These are phyloP conservation scores for Morus bassanus DNA, from an alignment of 2,797 vertebrate genomes.

Conservation along the genomic window DNA sequence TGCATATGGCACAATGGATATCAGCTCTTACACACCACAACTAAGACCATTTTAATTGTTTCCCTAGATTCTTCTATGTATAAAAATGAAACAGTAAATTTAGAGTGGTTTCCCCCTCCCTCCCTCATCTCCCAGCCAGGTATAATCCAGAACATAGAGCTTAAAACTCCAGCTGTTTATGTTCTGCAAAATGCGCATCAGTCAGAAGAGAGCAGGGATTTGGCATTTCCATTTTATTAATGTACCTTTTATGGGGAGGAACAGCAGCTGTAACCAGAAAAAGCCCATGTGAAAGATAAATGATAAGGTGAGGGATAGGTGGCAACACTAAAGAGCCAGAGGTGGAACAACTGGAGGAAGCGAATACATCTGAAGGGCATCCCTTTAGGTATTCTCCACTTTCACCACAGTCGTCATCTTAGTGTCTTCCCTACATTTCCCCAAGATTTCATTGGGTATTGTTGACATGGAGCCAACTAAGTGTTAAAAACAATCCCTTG, in stretches of 20 bases:
- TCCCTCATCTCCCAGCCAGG: neutral
- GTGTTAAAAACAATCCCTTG: neutral
- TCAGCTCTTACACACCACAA: neutral
- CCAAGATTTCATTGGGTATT: neutral
- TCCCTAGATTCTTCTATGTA: neutral
- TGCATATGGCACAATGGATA: neutral
- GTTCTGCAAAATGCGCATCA: neutral
- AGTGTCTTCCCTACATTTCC: neutral
- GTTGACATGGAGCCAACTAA: neutral
- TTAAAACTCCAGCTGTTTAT: neutral
- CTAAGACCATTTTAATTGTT: neutral
- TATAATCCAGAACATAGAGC: neutral
- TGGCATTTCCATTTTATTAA: neutral
- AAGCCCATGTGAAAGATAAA: neutral
- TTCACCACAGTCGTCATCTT: neutral
- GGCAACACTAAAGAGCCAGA: neutral
- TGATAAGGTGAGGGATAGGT: neutral
- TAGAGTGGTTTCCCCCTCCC: neutral
- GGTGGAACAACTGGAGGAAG: neutral
- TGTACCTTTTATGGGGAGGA: neutral
- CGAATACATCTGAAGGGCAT: neutral
- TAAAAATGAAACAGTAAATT: neutral
- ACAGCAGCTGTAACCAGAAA: neutral
- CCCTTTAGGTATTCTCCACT: constrained; percentile 19
- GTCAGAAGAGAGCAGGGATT: neutral